phyloP scores from a whole-genome alignment of 2,888 invertebrate species.

The Phoenoteleia sp. region DNA sequence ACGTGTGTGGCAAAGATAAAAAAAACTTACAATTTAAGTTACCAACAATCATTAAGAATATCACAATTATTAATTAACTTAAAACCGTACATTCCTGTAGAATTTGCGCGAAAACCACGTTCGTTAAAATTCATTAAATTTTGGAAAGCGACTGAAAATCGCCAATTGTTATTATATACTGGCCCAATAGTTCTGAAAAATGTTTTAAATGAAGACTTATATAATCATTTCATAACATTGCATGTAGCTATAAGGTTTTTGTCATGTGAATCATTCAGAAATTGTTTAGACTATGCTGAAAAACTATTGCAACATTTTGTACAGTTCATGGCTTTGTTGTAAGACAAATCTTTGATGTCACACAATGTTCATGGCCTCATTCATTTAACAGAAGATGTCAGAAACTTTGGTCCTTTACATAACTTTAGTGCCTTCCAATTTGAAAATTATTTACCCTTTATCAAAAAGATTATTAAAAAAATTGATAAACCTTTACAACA shows the following conservation, averaged over 20 bases:
- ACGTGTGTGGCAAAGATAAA: not conserved
- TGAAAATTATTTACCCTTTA: slow-evolving; percentile 14
- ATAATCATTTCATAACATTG: too few relatives aligned
- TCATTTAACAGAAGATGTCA: slow-evolving; percentile 26
- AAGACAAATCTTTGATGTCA: not conserved
- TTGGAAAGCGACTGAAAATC: not conserved
- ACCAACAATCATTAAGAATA: not conserved
- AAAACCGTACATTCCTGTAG: not conserved
- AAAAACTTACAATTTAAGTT: not conserved
- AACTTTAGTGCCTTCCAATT: slow-evolving; percentile 26
- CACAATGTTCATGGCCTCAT: slow-evolving; percentile 14
- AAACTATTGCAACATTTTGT: slow-evolving; percentile 6
- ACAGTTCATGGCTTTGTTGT: not conserved
- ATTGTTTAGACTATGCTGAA: too few relatives aligned
- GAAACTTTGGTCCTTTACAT: not conserved
- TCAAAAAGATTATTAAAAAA: slow-evolving; percentile 11
- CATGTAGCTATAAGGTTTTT: too few relatives aligned
- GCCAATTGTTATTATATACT: too few relatives aligned
- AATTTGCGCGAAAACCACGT: not conserved
- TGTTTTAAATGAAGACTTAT: too few relatives aligned
- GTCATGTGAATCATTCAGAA: too few relatives aligned
- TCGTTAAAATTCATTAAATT: not conserved
- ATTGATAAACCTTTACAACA: slow-evolving; percentile 23
- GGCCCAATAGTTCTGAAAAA: too few relatives aligned
- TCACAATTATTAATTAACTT: not conserved